Evolutionary conservation across 2,888 invertebrate genomes (phyloP), one percentile per base, ranked within the genome.

Genomic region (Malacosoma neustria): DNA sequence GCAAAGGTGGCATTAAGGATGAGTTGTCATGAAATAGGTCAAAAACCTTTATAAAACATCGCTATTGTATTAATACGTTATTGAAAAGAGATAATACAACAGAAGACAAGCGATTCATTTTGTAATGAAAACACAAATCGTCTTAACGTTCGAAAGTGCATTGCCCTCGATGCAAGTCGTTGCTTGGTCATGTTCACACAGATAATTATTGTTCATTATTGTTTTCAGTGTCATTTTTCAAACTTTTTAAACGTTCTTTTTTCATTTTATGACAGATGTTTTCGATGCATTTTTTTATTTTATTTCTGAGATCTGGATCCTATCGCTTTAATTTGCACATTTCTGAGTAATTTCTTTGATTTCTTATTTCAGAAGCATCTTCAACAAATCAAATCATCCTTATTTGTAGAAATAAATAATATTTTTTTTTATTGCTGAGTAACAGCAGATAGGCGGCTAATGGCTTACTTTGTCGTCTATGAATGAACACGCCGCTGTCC

Each of bases 101-200:
- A 49, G 46, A 56, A 61, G 61, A 69, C 65, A 70, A 66, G 54
- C 57, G 57, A 47, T 47, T 46, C 61, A 54, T 63, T 64, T 65
- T 63, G 46, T 57, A 56, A 56, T 54, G 62, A 61, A 52, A 56
- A 68, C 61, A 60, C 57, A 51, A 57, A 58, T 60, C 67, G 58
- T 62, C 63, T 63, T 61, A 67, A 62, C 61, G 64, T 62, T 62
- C 52, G 44, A 41, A 41, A 50, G 72, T 65, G 61, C 72, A 64
- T 54, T 64, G 72, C 54, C 65, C 69, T 50, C 57, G 34, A 48
- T 51, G 48, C 56, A 49, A 62, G 61, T 58, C 61, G 61, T 54
- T 57, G 58, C 51, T 57, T 60, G n/a, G 53, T 49, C 49, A 55
- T 40, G 49, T 46, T 48, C 50, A 48, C 45, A 48, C 55, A 53